Base-by-base conservation (phyloP, 2,888 invertebrate genomes). In the Mycalesis mineus region DNA sequence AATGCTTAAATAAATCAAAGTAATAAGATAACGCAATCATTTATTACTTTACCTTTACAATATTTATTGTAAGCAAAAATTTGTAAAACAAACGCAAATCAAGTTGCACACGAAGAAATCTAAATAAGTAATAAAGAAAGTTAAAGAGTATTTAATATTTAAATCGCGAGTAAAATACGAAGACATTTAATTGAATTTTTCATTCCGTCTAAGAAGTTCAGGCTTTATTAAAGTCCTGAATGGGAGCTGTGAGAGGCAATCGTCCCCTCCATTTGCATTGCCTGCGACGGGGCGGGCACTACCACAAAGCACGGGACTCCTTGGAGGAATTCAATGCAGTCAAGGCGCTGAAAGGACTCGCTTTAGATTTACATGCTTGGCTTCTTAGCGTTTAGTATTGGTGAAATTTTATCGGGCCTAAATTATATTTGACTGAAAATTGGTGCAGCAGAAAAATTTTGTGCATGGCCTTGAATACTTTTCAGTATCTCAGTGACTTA, bases 101-200 rank as follows among this genome's bases (percentile, higher is more conserved):
- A 22, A 22, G 5, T 4, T 22, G 22, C 5, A 22, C 22, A 22
- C 3, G 3, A 22, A 22, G 5, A 45, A 7, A 33, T 8, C 13
- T 13, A 44, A 44, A 29, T 8, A 44, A 29, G 29, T 28, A 47
- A 11, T 37, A 28, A 49, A 13, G 17, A 5, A 31, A 48, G 40
- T 15, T 31, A 52, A 22, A 17, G 17, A 33, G 31, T 42, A 42
- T 42, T 42, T 42, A 52, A 33, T 42, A 52, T 42, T 47, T 45
- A 39, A 45, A 55, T 39, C 39, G 40, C 29, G n/a, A 39, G 39
- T 39, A 39, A 54, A 58, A 60, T 53, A 56, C 52, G 45, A 45
- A 57, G 57, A 62, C 59, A 62, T 55, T 54, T 62, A 62, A 62
- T 60, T 60, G 55, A 62, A 57, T 62, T 62, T 62, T 60, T 61